Percentiles rank a stretch among this genome's conserved stretches.
These are phyloP conservation scores for Psephotus haematonotus DNA, from an alignment of 2,113 vertebrate genomes.

Conservation along the genomic window DNA sequence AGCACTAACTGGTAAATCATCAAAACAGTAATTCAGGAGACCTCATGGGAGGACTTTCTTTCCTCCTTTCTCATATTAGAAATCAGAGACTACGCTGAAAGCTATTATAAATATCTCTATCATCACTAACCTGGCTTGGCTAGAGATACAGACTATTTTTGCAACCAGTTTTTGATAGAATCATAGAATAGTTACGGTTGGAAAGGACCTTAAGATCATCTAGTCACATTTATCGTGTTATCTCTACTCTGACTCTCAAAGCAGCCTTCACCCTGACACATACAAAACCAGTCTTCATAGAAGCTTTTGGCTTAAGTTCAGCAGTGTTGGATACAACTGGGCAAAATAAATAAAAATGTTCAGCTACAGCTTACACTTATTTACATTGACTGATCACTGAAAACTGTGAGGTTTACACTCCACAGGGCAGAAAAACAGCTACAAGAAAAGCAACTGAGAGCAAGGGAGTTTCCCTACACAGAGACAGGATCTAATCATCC, in stretches of 20 bases:
- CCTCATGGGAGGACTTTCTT: background rate
- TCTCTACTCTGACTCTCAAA: background rate
- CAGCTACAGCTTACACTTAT: background rate
- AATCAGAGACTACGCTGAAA: slow-evolving; percentile 25
- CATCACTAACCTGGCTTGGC: background rate
- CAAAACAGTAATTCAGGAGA: background rate
- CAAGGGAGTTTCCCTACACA: background rate
- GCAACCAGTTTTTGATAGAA: background rate
- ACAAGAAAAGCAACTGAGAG: background rate
- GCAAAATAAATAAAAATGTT: background rate
- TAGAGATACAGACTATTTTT: background rate
- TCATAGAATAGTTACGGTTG: no score
- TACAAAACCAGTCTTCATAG: background rate
- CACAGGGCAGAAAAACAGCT: background rate
- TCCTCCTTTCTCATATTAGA: slow-evolving; percentile 30
- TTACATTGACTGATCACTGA: background rate
- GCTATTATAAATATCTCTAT: background rate
- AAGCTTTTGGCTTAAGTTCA: background rate
- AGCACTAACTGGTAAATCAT: background rate
- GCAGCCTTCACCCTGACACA: background rate
- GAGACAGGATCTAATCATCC: background rate
- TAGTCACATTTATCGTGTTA: background rate
- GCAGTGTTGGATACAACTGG: background rate
- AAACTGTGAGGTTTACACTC: background rate
- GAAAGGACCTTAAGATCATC: no score